These are phyloP conservation scores for Xerus rutilus DNA, from an alignment of 2,797 vertebrate genomes.

Conservation along the genomic window DNA sequence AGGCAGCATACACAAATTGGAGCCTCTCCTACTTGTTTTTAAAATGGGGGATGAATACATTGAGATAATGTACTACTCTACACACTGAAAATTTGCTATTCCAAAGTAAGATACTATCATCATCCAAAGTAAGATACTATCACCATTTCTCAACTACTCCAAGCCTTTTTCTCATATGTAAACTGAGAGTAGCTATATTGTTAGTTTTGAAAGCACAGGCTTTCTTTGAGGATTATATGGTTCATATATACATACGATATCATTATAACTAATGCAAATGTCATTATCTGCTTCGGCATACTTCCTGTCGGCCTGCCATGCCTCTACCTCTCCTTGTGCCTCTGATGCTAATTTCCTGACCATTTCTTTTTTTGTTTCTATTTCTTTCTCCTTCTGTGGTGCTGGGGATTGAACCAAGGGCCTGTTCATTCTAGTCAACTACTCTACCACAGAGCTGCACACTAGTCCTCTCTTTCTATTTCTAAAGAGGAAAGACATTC, in stretches of 20 bases:
- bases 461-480: background rate
- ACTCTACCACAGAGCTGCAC: background rate
- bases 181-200: background rate
- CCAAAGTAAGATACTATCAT: background rate
- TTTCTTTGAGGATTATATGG: background rate
- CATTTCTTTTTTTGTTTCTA: background rate
- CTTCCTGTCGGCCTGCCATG: background rate
- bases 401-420: background rate
- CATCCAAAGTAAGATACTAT: conserved; percentile 5
- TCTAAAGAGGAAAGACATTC: background rate
- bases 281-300: background rate
- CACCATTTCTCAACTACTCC: conserved; percentile 4
- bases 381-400: background rate
- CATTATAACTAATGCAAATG: background rate
- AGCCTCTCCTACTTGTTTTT: background rate
- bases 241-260: background rate
- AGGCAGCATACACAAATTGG: background rate
- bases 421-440: background rate
- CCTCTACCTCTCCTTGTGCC: background rate
- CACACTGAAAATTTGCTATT: background rate
- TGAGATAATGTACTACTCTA: background rate
- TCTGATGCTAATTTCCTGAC: background rate
- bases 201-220: background rate
- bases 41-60: background rate
- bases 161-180: conserved; percentile 2